Conservation (phyloP, 2,113 vertebrate genomes). For the Capreolus pygargus region DNA sequence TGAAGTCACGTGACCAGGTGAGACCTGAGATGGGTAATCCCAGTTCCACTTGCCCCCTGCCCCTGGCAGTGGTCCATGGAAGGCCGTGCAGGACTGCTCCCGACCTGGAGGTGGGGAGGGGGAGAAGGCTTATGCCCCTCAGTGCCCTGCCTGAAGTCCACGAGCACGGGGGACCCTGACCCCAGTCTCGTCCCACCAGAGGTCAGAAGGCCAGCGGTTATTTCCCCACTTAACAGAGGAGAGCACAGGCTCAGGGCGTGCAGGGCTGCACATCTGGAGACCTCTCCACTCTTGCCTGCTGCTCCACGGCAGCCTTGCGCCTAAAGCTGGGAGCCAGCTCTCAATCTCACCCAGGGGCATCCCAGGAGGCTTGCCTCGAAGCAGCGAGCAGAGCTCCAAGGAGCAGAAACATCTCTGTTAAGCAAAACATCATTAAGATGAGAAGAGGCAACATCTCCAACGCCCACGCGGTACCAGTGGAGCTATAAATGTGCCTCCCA, state of each 20-base stretch:
- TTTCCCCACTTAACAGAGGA: neutral
- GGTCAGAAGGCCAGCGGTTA: neutral
- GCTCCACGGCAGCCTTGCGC: neutral
- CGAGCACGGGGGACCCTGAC: rapidly evolving
- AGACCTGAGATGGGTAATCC: neutral
- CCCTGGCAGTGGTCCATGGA: rapidly evolving
- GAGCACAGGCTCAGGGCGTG: neutral
- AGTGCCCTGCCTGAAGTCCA: neutral
- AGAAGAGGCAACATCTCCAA: slow-evolving; percentile 33
- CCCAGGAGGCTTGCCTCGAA: slow-evolving; percentile 24
- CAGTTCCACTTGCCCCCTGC: neutral
- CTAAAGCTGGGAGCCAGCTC: neutral
- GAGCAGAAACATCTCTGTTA: slow-evolving; percentile 40
- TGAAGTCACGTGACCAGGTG: neutral
- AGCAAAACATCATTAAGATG: slow-evolving; percentile 61
- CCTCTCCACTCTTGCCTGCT: neutral
- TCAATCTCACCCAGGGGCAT: neutral
- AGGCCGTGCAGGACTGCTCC: neutral
- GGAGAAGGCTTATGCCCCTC: neutral
- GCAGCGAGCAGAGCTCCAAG: neutral
- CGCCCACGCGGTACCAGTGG: slow-evolving; percentile 17
- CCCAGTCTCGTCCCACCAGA: neutral
- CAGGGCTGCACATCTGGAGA: neutral
- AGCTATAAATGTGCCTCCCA: slow-evolving; percentile 61
- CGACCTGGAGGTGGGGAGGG: neutral